phyloP scores from a whole-genome alignment of 2,797 vertebrate species.

The Fringilla coelebs region DNA sequence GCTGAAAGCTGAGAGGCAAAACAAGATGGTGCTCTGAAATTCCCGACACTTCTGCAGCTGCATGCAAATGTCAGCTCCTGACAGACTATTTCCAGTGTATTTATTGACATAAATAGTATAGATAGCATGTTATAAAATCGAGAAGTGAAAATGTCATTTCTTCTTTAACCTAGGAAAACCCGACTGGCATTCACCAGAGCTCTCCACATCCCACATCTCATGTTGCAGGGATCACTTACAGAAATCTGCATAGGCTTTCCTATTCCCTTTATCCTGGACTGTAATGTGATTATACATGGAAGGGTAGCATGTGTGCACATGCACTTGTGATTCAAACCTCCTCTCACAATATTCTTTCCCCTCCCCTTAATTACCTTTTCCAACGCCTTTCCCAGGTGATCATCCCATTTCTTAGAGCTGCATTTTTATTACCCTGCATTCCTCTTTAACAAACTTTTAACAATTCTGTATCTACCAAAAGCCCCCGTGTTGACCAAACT shows the following conservation, averaged over 20 bases:
- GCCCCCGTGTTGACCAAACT: background rate
- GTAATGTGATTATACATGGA: background rate
- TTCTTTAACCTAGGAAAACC: background rate
- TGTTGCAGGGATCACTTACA: conserved; percentile 7
- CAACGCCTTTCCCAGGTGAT: background rate
- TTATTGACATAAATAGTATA: background rate
- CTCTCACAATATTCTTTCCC: background rate
- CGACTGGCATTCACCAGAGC: background rate
- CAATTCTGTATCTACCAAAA: background rate
- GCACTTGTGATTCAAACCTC: background rate
- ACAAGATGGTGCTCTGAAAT: background rate
- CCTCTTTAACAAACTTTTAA: background rate
- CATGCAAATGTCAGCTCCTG: background rate
- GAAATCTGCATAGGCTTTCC: conserved; percentile 1
- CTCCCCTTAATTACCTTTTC: background rate
- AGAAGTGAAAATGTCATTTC: background rate
- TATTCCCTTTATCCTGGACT: background rate
- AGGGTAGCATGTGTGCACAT: background rate
- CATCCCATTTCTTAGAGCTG: background rate
- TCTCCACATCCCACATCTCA: background rate
- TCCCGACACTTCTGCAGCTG: background rate
- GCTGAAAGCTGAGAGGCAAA: background rate
- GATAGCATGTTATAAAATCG: background rate
- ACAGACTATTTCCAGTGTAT: background rate
- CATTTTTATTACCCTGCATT: background rate